Conservation (phyloP, 2,113 vertebrate species). For the Dromaius novaehollandiae region DNA sequence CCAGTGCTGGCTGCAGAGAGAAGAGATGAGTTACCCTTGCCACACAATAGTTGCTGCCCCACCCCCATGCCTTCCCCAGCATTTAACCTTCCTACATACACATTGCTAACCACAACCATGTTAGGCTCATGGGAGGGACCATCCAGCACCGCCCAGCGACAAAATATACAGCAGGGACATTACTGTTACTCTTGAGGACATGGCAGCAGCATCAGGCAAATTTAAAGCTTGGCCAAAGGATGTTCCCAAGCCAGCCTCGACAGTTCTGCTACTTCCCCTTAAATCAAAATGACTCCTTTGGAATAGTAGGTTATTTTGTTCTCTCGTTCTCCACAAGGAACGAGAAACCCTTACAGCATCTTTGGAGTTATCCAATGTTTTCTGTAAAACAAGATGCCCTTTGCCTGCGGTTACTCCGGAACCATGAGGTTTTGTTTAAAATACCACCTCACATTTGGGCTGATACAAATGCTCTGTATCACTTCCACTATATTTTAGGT, state of each 20-base stretch:
- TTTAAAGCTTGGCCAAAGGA: not conserved
- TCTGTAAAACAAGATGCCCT: not conserved
- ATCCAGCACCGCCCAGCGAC: not conserved
- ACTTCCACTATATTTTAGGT: not conserved
- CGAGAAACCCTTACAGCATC: not conserved
- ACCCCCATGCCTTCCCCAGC: fast-evolving
- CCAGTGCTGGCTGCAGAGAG: conserved; percentile 69
- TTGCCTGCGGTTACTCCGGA: not conserved
- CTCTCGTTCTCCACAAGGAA: not conserved
- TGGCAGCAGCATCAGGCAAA: not conserved
- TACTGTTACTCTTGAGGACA: not conserved
- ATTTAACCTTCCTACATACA: not conserved
- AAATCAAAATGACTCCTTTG: not conserved
- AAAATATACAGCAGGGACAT: not conserved
- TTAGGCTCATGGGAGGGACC: not conserved
- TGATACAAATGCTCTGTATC: not conserved
- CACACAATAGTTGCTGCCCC: not conserved
- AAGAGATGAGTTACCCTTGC: not conserved
- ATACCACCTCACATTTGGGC: not conserved
- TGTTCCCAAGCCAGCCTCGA: not conserved
- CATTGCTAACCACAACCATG: not conserved
- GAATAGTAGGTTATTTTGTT: not conserved
- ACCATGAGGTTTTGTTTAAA: not conserved
- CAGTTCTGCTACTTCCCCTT: not conserved
- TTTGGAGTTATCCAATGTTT: not conserved